Percentiles rank a stretch among this genome's conserved stretches.
These are phyloP conservation scores for Panagrolaimus sp. DNA, from an alignment of 1,140 invertebrate species.

Conservation along the genomic window DNA sequence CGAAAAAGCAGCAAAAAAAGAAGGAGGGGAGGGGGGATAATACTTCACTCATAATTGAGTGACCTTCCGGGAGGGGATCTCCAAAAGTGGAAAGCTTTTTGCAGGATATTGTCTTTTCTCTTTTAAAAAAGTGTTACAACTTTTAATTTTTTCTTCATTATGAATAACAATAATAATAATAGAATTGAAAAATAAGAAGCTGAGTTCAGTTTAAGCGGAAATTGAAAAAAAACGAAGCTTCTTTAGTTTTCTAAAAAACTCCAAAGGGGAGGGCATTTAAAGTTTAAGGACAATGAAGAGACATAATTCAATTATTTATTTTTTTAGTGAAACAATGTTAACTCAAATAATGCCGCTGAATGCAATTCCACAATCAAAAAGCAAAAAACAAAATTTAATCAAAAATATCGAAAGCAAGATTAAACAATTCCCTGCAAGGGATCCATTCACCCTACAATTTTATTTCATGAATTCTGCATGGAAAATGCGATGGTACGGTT, in stretches of 20 bases:
- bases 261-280: not conserved
- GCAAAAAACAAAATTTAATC: not conserved
- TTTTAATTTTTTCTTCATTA: too few species aligned
- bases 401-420: slow-evolving; percentile 3
- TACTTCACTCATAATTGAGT: slow-evolving; percentile 2
- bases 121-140: too few species aligned
- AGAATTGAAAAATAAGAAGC: too few species aligned
- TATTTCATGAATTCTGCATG: not conserved
- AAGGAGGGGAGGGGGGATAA: too few species aligned
- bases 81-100: too few species aligned
- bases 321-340: slow-evolving; percentile 7
- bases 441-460: not conserved
- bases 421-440: not conserved
- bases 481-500: slow-evolving; percentile 13
- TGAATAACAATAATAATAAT: too few species aligned
- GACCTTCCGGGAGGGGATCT: slow-evolving; percentile 3
- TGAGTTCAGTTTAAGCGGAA: not conserved
- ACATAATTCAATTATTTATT: not conserved
- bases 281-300: not conserved
- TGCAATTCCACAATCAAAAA: not conserved
- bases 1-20: too few species aligned
- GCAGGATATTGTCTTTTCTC: too few species aligned
- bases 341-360: not conserved
- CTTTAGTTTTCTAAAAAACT: too few species aligned
- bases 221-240: slow-evolving; percentile 9